Evolutionary conservation across 2,797 vertebrate genomes (phyloP), one percentile per base, ranked within the genome.

Genomic region (Geotrypetes seraphini): DNA sequence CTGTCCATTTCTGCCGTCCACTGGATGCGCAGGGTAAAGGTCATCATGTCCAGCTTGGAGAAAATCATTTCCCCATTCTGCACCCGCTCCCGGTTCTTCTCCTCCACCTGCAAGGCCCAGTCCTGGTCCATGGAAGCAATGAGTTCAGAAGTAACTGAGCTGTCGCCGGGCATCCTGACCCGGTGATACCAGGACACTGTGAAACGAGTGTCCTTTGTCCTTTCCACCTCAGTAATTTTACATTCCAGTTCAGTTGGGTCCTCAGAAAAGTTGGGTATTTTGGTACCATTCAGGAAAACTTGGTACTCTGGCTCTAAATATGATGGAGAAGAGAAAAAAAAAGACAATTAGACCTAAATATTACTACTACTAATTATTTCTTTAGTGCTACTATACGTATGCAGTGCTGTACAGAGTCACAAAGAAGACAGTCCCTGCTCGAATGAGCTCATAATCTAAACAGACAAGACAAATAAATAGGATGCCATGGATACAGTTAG

Each of bases 241-340:
- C 95, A 98, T 0, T 82, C 62, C 47, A 98, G 71, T 47, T 91
- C 89, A 0, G 86, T 85, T 36, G 88, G 83, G 8, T 94, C 86
- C 1, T 85, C 83, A 0, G 84, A 69, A 45, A 75, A 80, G 32
- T 70, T 71, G 1, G 92, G 88, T 12, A 27, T 66, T 48, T 60
- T 69, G 7, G 65, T 48, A 7, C 61, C 40, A 10, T 66, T 45
- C 65, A 88, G 69, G 33, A 63, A 63, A 33, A 91, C 73, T 0
- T 67, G 64, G 25, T 85, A 89, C 29, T 63, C 78, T 2, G 88
- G 85, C 16, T 87, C 92, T 98, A 61, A 6, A 12, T 8, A 13
- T 6, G 16, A 3, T 7, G 35, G 8, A 10, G 23, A 33, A 33
- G 19, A 53, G n/a, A 12, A 33, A 4, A 36, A 5, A 15, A 33